Conservation (phyloP, 2,797 vertebrate genomes). For the Okamejei kenojei region DNA sequence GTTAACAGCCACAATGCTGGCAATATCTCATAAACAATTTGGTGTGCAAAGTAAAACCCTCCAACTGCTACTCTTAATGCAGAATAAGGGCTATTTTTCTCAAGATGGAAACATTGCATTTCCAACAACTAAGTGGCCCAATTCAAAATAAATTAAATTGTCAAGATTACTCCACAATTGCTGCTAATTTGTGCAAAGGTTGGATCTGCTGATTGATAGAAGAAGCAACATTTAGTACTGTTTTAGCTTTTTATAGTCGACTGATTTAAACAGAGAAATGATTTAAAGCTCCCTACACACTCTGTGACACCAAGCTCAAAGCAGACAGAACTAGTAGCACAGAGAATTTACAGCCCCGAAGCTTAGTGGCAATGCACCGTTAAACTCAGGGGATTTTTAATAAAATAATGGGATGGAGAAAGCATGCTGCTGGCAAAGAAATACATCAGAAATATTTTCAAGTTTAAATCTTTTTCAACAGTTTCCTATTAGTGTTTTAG, state of each 20-base stretch:
- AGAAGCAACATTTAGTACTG: no score
- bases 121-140: no score
- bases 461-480: neutral
- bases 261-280: neutral
- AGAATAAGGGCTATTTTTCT: neutral
- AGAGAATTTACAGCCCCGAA: neutral
- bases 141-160: neutral
- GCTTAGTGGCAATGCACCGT: neutral
- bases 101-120: neutral
- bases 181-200: neutral
- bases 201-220: neutral
- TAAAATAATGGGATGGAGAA: neutral
- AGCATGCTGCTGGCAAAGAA: neutral
- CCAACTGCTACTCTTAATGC: neutral
- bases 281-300: neutral
- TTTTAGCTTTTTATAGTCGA: no score
- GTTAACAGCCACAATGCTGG: neutral
- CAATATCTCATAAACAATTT: neutral
- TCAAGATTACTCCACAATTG: neutral
- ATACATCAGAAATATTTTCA: neutral
- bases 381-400: neutral
- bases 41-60: neutral
- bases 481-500: neutral
- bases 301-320: neutral
- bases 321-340: neutral